Conservation (phyloP, 2,888 invertebrate species). For the Eilema sororculum region DNA sequence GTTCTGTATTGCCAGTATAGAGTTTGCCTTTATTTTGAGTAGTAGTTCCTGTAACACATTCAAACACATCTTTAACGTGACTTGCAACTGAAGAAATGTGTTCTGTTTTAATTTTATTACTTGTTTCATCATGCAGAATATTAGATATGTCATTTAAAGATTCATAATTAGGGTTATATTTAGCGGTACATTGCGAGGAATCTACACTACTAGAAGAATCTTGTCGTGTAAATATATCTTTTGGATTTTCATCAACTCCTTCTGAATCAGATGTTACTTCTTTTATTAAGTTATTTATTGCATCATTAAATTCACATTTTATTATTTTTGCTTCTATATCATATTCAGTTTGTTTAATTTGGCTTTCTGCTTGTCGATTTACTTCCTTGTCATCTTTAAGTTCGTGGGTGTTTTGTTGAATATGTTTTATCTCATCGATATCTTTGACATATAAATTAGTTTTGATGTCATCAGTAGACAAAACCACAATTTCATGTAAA, state of each 20-base stretch:
- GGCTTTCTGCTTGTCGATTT: constrained; percentile 19
- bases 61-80: constrained; percentile 80
- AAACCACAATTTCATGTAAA: constrained; percentile 74
- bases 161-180: constrained; percentile 88
- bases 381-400: constrained; percentile 25
- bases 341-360: constrained; percentile 54
- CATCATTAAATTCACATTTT: constrained; percentile 82
- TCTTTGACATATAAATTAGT: constrained; percentile 79
- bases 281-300: constrained; percentile 80
- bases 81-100: constrained; percentile 55
- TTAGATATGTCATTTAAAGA: constrained; percentile 88
- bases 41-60: constrained; percentile 72
- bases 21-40: constrained; percentile 47
- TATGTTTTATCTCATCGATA: constrained; percentile 50
- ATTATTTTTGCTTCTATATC: constrained; percentile 79
- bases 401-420: constrained; percentile 14
- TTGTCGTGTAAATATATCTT: constrained; percentile 79
- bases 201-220: constrained; percentile 88
- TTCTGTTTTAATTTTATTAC: constrained; percentile 53
- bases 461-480: constrained; percentile 76
- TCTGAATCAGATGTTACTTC: constrained; percentile 78
- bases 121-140: constrained; percentile 81
- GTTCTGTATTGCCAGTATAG: constrained; percentile 36
- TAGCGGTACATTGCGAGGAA: constrained; percentile 91
- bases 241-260: constrained; percentile 61